Base-by-base conservation (phyloP, 2,113 vertebrate species). In the Platycercus adscitus region DNA sequence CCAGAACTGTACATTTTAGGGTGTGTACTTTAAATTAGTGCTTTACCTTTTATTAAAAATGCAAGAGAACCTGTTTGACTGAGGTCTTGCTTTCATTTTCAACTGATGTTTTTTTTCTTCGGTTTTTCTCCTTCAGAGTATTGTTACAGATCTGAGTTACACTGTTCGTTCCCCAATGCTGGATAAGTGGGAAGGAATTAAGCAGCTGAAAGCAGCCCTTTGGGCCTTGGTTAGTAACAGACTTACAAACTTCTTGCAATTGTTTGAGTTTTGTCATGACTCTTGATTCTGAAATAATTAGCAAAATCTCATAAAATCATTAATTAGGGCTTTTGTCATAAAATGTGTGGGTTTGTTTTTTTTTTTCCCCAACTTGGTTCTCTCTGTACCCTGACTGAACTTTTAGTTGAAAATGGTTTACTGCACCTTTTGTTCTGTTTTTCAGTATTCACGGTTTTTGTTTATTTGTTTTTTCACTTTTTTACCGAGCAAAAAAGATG, bases 141-240 rank as follows among this genome's bases (percentile, higher is more conserved):
- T 99, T 92, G 99, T 99, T 96, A 98, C 99, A 80, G 99, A 99
- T 97, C 98, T 99, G 79, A 99, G 99, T 98, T 99, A 99, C 95
- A 99, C 98, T 5, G 97, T 99, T 93, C 99, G 98, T 94, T 99
- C 98, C 86, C 99, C 99, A 92, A 98, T 99, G 97, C 98, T 99
- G 98, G 99, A 99, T 98, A 99, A 98, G 86, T 99, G 99, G 99
- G 99, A 99, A 98, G 99, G 99, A 94, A 99, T 99, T 87, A 99
- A 99, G 97, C 99, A 99, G 89, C 98, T 99, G 93, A 99, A 99
- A 97, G 99, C 99, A 95, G 99, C 99, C 88, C 99, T 99, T 91
- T 99, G 99, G 99, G 99, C 99, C 58, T 97, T 99, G 99, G 99
- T 99, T 94, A 98, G 99, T 98, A 96, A 52, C 68, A 76, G 9